These are phyloP conservation scores for Tor tambroides DNA, from an alignment of 2,113 vertebrate genomes.

Conservation along the genomic window DNA sequence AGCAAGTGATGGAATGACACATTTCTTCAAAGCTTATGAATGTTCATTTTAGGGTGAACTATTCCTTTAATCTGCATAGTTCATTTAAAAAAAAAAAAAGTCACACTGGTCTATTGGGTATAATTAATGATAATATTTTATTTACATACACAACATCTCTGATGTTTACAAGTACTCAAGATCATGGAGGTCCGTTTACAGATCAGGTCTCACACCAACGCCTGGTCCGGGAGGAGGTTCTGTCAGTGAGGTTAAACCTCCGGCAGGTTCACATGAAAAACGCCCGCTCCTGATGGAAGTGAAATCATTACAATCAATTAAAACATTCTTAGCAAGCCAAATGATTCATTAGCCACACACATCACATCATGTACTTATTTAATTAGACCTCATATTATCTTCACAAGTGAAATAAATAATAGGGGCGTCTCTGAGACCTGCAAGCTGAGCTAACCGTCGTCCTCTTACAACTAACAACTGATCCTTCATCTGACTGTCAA, in stretches of 20 bases:
- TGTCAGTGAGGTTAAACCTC: constrained; percentile 90
- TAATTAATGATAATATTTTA: constrained; percentile 48
- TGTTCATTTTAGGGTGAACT: background rate
- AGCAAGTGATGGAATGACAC: background rate
- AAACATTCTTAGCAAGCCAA: background rate
- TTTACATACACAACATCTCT: constrained; percentile 48
- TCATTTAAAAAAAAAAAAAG: too few species aligned
- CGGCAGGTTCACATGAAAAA: constrained; percentile 96
- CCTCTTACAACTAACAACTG: background rate
- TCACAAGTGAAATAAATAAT: background rate
- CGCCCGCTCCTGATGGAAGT: constrained; percentile 82
- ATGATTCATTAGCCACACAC: background rate
- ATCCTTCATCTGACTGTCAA: background rate
- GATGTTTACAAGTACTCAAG: constrained; percentile 51
- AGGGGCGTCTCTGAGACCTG: background rate
- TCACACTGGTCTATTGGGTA: constrained; percentile 19
- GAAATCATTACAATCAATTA: constrained; percentile 13
- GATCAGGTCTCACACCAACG: constrained; percentile 89
- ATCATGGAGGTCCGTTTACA: constrained; percentile 71
- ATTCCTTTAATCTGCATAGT: background rate
- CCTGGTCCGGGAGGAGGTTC: constrained; percentile 93
- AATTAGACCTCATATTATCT: background rate
- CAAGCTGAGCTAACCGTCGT: background rate
- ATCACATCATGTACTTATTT: background rate
- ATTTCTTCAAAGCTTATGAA: background rate